phyloP scores from a whole-genome alignment of 2,797 vertebrate genomes.

The Ptychobarbus kaznakovi region DNA sequence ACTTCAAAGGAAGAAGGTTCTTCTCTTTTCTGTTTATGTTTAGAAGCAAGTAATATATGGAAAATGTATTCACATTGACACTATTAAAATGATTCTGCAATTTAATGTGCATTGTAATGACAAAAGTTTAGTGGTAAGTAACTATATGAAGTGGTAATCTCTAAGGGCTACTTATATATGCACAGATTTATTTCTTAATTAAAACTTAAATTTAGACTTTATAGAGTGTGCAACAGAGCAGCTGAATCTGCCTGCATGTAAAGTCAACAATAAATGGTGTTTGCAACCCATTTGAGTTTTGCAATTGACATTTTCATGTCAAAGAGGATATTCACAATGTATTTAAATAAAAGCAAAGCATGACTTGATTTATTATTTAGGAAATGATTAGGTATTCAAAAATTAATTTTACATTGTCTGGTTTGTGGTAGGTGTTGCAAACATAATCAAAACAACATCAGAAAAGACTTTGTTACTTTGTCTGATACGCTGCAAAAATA shows the following conservation, averaged over 20 bases:
- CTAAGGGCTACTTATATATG: not conserved
- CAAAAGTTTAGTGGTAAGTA: not conserved
- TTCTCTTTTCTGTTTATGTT: conserved; percentile 1
- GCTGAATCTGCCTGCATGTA: not conserved
- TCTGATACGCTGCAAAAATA: too few species aligned
- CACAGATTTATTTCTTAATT: not conserved
- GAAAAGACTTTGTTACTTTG: not conserved
- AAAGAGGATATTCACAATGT: not conserved
- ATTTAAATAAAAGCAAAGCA: not conserved
- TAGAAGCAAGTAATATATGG: not conserved
- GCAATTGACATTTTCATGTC: too few species aligned
- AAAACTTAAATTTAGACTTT: not conserved
- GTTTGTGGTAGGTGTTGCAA: not conserved
- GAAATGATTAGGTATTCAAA: not conserved
- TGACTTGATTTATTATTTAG: not conserved
- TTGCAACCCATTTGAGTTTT: not conserved
- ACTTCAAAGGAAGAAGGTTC: conserved; percentile 82
- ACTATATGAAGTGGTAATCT: conserved; percentile 8
- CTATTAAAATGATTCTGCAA: not conserved
- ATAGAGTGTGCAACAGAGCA: not conserved
- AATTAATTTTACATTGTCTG: not conserved
- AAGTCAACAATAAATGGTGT: not conserved
- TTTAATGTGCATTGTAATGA: not conserved
- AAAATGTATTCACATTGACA: not conserved
- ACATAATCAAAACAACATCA: not conserved